Conservation (phyloP, 2,888 invertebrate genomes). For the Dinocampus coccinellae region DNA sequence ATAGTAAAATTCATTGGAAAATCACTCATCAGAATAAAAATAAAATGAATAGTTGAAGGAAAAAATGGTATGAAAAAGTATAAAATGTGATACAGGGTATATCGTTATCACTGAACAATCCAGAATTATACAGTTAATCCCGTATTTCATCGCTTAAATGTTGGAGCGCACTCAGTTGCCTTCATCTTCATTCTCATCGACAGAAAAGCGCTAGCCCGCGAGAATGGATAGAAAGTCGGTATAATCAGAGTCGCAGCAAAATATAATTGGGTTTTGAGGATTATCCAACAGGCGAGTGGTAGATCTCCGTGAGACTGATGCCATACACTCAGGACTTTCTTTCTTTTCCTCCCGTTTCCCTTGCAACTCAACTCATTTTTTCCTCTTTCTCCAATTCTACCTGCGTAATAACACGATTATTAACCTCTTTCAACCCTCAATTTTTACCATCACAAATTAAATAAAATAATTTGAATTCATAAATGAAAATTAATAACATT, state of each 20-base stretch:
- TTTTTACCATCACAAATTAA: background rate
- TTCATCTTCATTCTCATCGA: constrained; percentile 32
- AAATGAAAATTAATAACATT: background rate
- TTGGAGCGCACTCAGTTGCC: constrained; percentile 47
- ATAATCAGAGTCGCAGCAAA: constrained; percentile 68
- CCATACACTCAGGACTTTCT: constrained; percentile 43
- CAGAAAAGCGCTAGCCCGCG: constrained; percentile 8
- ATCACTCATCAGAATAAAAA: too few species aligned
- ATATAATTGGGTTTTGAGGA: constrained; percentile 70
- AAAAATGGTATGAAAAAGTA: too few species aligned
- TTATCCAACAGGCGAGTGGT: constrained; percentile 66
- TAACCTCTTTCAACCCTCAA: too few species aligned
- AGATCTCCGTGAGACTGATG: constrained; percentile 65
- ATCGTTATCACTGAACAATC: too few species aligned
- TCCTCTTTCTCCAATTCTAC: too few species aligned
- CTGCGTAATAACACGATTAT: too few species aligned
- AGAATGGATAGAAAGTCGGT: constrained; percentile 63
- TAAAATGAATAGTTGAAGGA: too few species aligned
- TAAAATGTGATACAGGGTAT: too few species aligned
- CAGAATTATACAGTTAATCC: constrained; percentile 69
- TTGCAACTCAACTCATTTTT: too few species aligned
- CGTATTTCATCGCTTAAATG: constrained; percentile 68
- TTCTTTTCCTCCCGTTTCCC: constrained; percentile 22
- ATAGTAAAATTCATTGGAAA: too few species aligned
- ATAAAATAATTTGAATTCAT: too few species aligned